These are phyloP conservation scores for Conopomorpha cramerella DNA, from an alignment of 1,140 invertebrate species.

Conservation along the genomic window DNA sequence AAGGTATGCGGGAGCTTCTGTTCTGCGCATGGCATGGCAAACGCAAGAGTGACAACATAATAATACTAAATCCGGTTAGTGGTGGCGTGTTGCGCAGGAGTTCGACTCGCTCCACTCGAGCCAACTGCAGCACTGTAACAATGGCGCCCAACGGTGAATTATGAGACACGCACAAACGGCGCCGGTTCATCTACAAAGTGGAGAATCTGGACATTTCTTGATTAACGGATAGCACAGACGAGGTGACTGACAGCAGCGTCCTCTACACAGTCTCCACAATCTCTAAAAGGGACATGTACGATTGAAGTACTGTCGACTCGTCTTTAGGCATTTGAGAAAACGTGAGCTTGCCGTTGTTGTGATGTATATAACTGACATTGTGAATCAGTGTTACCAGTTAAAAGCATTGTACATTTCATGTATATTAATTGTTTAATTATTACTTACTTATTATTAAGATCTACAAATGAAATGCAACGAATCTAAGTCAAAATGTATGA, in stretches of 20 bases:
- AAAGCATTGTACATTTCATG: too few species aligned
- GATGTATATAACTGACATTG: too few species aligned
- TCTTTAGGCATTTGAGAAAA: too few species aligned
- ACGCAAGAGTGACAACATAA: slow-evolving; percentile 42
- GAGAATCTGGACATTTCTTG: slow-evolving; percentile 50
- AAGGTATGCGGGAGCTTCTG: slow-evolving; percentile 71
- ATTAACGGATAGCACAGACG: slow-evolving; percentile 54
- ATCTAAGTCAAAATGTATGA: too few species aligned
- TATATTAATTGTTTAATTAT: too few species aligned
- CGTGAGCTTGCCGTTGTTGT: too few species aligned
- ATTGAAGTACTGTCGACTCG: too few species aligned
- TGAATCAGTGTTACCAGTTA: too few species aligned
- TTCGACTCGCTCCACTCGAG: slow-evolving; percentile 53
- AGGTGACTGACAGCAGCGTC: slow-evolving; percentile 44
- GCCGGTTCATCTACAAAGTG: slow-evolving; percentile 36
- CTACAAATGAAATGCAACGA: too few species aligned
- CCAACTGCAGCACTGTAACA: slow-evolving; percentile 56
- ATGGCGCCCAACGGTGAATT: slow-evolving; percentile 52
- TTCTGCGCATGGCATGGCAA: slow-evolving; percentile 59
- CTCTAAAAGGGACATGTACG: slow-evolving; percentile 37
- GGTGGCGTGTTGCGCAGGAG: slow-evolving; percentile 38
- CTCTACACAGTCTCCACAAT: slow-evolving; percentile 37
- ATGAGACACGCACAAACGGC: slow-evolving; percentile 48
- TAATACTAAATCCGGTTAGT: slow-evolving; percentile 43
- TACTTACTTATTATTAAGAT: too few species aligned